Evolutionary conservation across 2,113 vertebrate species (phyloP).

Genomic region (Raja brachyura): DNA sequence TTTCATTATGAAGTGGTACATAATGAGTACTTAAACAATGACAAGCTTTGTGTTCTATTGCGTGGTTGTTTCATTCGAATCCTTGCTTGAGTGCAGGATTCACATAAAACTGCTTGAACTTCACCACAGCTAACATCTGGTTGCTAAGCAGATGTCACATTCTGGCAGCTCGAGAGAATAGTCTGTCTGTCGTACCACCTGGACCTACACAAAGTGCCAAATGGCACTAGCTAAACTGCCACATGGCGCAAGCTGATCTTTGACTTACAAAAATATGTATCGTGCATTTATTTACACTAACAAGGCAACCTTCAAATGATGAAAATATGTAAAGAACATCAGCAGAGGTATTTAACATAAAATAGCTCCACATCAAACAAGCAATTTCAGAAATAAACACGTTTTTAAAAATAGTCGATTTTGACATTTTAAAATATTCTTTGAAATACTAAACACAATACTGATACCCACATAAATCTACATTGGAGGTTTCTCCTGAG

Average conservation of each 20-base stretch:
- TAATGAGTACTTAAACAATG: background rate
- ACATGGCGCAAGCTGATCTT: background rate
- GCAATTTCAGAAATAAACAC: background rate
- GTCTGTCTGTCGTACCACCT: constrained; percentile 29
- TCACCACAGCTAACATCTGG: constrained; percentile 25
- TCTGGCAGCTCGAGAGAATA: constrained; percentile 6
- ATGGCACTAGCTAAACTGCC: background rate
- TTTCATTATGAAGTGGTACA: background rate
- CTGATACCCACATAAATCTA: background rate
- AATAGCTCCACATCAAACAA: background rate
- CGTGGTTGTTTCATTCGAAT: background rate
- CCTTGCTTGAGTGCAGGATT: background rate
- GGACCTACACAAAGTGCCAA: constrained; percentile 24
- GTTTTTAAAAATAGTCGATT: background rate
- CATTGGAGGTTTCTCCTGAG: background rate
- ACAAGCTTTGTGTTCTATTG: background rate
- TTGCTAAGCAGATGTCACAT: constrained; percentile 24
- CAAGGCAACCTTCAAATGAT: background rate
- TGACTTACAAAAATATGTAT: background rate
- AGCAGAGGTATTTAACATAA: background rate
- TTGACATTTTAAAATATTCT: background rate
- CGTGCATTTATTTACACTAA: background rate
- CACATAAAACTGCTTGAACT: constrained; percentile 4
- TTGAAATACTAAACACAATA: background rate
- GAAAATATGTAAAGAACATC: background rate